A percentile compares a stretch with the other conserved stretches of the same genome.
These are phyloP conservation scores for Acanthurus lineatus DNA, from an alignment of 2,797 vertebrate species.

Conservation along the genomic window DNA sequence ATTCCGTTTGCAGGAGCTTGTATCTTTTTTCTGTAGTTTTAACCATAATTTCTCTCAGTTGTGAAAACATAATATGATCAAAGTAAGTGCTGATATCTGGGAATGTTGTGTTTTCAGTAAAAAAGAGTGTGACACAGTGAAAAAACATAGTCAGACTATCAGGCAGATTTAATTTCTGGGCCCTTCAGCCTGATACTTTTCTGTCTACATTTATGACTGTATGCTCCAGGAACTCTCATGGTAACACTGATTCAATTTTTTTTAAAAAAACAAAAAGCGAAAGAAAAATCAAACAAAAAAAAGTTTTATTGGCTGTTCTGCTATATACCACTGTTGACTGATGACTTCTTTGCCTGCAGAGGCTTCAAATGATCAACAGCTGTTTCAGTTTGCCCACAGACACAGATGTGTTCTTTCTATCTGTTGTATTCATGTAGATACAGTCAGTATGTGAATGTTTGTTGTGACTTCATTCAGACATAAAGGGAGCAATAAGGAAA, in stretches of 20 bases:
- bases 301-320: no score
- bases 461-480: background rate
- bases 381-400: background rate
- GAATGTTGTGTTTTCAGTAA: background rate
- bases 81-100: background rate
- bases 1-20: background rate
- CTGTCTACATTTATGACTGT: no score
- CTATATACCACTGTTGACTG: no score
- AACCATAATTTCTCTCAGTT: background rate
- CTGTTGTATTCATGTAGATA: background rate
- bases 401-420: background rate
- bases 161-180: no score
- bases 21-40: background rate
- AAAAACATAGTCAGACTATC: background rate
- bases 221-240: no score
- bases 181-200: background rate
- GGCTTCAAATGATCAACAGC: no score
- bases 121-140: background rate
- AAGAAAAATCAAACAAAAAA: no score
- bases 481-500: background rate
- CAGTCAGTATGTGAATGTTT: background rate
- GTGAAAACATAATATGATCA: background rate
- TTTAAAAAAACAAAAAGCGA: no score
- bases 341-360: no score
- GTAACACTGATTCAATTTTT: no score